phyloP scores from a whole-genome alignment of 2,113 vertebrate species.

The Paradoxurus hermaphroditus region DNA sequence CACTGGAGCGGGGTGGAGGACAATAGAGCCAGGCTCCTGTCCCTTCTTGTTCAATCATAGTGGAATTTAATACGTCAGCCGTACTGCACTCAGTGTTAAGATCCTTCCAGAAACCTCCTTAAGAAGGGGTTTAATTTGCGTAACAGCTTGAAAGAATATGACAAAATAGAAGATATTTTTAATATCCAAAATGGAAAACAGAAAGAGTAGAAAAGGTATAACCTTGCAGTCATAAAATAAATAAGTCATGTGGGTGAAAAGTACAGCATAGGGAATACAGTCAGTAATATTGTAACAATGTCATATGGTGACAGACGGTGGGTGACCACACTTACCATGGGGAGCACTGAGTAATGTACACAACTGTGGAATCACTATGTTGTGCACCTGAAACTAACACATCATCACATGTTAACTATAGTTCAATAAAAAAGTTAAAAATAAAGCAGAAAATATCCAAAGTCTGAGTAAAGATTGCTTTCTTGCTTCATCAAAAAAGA shows the following conservation, averaged over 20 bases:
- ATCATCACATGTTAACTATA: background rate
- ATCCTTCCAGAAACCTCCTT: background rate
- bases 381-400: background rate
- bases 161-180: background rate
- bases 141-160: conserved; percentile 9
- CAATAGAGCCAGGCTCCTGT: background rate
- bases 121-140: background rate
- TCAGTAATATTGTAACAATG: background rate
- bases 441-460: background rate
- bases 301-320: background rate
- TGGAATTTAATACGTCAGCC: background rate
- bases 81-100: background rate
- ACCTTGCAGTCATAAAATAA: background rate
- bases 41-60: background rate
- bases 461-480: background rate
- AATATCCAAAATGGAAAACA: conserved; percentile 10
- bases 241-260: background rate
- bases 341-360: too few relatives aligned
- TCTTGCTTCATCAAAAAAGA: background rate
- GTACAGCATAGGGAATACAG: background rate
- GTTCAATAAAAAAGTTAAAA: background rate
- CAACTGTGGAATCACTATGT: background rate
- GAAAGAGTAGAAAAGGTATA: background rate
- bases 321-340: background rate
- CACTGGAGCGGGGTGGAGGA: background rate